phyloP scores from a whole-genome alignment of 2,888 invertebrate species.

The Aphodius granarius region DNA sequence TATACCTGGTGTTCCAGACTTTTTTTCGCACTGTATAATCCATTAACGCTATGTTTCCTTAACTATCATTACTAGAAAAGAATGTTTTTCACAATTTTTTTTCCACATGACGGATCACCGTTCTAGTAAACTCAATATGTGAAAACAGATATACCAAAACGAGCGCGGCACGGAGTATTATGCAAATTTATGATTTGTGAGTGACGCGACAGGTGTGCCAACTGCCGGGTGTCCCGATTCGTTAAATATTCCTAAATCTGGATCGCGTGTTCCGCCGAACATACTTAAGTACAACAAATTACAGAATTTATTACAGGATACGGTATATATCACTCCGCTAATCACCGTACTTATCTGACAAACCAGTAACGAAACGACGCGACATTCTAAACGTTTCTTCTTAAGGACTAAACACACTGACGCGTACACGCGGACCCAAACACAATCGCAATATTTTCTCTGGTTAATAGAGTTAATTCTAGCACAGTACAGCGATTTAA shows the following conservation, averaged over 20 bases:
- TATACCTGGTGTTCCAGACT: too few species aligned
- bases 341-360: slow-evolving; percentile 7
- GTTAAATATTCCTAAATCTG: neutral
- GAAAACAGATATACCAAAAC: neutral
- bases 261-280: slow-evolving; percentile 4
- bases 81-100: neutral
- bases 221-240: neutral
- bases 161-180: neutral
- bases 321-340: slow-evolving; percentile 10
- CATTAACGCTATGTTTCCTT: too few species aligned
- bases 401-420: too few species aligned
- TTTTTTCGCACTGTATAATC: too few species aligned
- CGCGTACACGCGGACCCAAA: too few species aligned
- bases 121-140: neutral
- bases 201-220: neutral
- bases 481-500: too few species aligned
- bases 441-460: too few species aligned
- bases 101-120: neutral
- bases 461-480: too few species aligned
- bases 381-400: neutral
- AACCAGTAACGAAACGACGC: neutral
- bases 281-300: slow-evolving; percentile 4
- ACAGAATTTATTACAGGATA: slow-evolving; percentile 11
- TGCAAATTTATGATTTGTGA: neutral
- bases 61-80: neutral